These are phyloP conservation scores for Gadopsis marmoratus DNA, from an alignment of 2,797 vertebrate species.

Conservation along the genomic window DNA sequence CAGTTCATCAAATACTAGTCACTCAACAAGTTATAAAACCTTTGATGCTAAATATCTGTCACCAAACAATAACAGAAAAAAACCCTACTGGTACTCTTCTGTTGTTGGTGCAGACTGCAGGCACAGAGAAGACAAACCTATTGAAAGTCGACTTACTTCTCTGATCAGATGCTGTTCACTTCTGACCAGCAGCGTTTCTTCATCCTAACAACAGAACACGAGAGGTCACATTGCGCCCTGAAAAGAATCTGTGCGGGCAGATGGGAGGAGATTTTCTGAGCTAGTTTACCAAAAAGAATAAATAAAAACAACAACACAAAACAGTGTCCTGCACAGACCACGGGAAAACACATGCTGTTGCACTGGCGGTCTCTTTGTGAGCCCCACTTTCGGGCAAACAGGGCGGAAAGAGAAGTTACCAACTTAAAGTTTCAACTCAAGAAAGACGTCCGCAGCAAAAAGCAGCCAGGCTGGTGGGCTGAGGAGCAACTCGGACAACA, in stretches of 20 bases:
- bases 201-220: neutral
- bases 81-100: too few relatives aligned
- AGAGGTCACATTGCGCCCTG: neutral
- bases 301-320: too few relatives aligned
- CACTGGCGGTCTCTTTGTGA: neutral
- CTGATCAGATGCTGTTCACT: too few relatives aligned
- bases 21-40: neutral
- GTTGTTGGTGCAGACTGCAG: too few relatives aligned
- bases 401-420: neutral
- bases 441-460: too few relatives aligned
- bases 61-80: neutral
- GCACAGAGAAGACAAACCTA: too few relatives aligned
- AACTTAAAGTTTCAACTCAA: neutral
- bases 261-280: neutral
- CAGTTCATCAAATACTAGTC: neutral
- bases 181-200: too few relatives aligned
- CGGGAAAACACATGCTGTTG: slow-evolving; percentile 7
- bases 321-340: neutral
- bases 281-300: neutral
- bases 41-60: neutral
- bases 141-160: too few relatives aligned
- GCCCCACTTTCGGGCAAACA: neutral
- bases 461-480: slow-evolving; percentile 26
- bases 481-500: neutral
- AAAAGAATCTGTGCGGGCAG: neutral